These are phyloP conservation scores for Lordiphosa mommai DNA, from an alignment of 1,140 invertebrate genomes.

Conservation along the genomic window DNA sequence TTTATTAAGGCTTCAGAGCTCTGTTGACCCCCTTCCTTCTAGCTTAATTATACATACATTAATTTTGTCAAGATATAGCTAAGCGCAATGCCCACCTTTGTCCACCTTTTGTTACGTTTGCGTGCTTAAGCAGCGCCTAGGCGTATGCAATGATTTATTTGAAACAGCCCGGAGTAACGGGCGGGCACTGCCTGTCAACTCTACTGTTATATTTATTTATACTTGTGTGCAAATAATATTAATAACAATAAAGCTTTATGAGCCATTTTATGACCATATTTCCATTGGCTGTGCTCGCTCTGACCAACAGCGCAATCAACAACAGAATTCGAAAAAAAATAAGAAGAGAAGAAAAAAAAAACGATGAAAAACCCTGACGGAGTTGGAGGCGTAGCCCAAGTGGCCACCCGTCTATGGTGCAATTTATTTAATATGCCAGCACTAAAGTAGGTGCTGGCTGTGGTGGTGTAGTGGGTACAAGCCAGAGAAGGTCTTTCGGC, in stretches of 20 bases:
- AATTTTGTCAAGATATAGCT: conserved; percentile 31
- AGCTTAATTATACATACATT: conserved; percentile 49
- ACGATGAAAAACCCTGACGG: background rate
- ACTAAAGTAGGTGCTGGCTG: too few species aligned
- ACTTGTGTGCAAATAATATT: conserved; percentile 54
- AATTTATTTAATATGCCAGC: too few species aligned
- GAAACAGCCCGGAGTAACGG: conserved; percentile 21
- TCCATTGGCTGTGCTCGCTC: conserved; percentile 9
- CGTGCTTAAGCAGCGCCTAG: conserved; percentile 45
- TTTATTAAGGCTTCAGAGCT: conserved; percentile 33
- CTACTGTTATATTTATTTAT: conserved; percentile 37
- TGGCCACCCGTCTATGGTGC: too few species aligned
- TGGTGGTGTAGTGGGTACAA: too few species aligned
- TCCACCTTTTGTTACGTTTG: conserved; percentile 19
- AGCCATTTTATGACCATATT: conserved; percentile 44
- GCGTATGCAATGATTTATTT: conserved; percentile 55
- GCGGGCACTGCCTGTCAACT: conserved; percentile 34
- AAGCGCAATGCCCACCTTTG: conserved; percentile 5
- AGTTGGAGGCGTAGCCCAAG: too few species aligned
- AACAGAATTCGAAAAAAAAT: conserved; percentile 7
- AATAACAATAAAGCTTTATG: conserved; percentile 52
- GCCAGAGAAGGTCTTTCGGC: too few species aligned
- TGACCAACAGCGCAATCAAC: conserved; percentile 6
- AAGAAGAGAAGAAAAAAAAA: background rate
- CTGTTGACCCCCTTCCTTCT: conserved; percentile 13